Base-by-base conservation (phyloP, 2,888 invertebrate genomes). In the Athalia cordata region DNA sequence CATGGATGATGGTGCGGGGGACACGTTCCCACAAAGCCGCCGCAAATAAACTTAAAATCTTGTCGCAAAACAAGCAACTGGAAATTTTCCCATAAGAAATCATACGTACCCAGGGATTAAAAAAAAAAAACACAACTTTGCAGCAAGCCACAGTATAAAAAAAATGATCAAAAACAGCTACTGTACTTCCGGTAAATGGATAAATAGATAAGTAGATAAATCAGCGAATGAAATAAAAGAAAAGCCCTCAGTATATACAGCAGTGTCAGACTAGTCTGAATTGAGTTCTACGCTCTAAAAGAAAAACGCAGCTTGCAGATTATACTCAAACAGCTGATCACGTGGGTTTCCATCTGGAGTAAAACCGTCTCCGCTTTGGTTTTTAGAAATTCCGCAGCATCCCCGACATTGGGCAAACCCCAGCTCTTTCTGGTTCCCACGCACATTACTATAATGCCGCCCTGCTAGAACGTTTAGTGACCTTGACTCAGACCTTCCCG, bases 401-500 rank as follows among this genome's bases (percentile, higher is more conserved):
- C 94, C 92, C 90, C 84, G 91, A 92, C 92, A 85, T 77, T 84
- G 89, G 87, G 88, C 86, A 83, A 89, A 86, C 89, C 90, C 87
- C 91, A 92, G 89, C 92, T 91, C 84, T 95, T 95, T 94, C 95
- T 95, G 94, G 94, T 95, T 93, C 94, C 93, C 93, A 92, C 91
- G 91, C 93, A 92, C 93, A 93, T 92, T 92, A 91, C 87, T 92
- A 91, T 90, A 91, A 92, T 92, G 92, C 92, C 93, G 92, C 93
- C 94, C 95, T 91, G 92, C 95, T 95, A 93, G 95, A 93, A 93
- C 92, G 92, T 94, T 87, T 67, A 80, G 85, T 86, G 92, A 93
- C 93, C 93, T 92, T 92, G 91, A 90, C 95, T 95, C 95, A 95
- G 95, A 95, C 95, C 95, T 95, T 95, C 95, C 95, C 95, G 95